Conservation (phyloP, 2,113 vertebrate species). For the Tapirus terrestris region DNA sequence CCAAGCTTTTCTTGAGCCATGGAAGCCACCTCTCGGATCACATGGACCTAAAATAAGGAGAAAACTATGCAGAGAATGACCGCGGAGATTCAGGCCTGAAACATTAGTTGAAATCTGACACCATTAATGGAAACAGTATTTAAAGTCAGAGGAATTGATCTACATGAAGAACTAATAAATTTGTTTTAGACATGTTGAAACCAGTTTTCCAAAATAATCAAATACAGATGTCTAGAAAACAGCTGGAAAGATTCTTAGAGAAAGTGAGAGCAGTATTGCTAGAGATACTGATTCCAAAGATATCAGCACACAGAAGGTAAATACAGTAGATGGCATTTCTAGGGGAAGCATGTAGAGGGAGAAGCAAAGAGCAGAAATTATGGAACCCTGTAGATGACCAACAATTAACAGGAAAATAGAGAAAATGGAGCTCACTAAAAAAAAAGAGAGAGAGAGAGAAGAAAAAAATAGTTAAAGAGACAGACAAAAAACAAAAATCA, state of each 20-base stretch:
- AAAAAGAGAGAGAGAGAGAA: no score
- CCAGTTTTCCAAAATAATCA: neutral
- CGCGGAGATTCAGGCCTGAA: neutral
- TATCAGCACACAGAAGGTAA: neutral
- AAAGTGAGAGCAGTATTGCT: neutral
- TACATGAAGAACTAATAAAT: neutral
- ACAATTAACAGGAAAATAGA: neutral
- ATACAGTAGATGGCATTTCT: neutral
- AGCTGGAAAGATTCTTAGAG: neutral
- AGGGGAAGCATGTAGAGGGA: neutral
- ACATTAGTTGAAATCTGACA: neutral
- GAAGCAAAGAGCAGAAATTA: neutral
- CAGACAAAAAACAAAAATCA: neutral
- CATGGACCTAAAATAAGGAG: constrained; percentile 91
- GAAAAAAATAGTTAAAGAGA: neutral
- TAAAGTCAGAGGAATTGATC: neutral
- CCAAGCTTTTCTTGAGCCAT: constrained; percentile 99
- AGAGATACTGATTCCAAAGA: neutral
- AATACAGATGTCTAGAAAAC: neutral
- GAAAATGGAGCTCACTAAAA: neutral
- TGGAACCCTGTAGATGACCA: neutral
- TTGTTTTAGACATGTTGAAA: neutral
- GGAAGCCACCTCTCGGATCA: constrained; percentile 94
- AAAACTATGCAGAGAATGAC: neutral
- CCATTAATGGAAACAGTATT: neutral